Base-by-base conservation (phyloP, 2,888 invertebrate species). In the Ligdia adustata region DNA sequence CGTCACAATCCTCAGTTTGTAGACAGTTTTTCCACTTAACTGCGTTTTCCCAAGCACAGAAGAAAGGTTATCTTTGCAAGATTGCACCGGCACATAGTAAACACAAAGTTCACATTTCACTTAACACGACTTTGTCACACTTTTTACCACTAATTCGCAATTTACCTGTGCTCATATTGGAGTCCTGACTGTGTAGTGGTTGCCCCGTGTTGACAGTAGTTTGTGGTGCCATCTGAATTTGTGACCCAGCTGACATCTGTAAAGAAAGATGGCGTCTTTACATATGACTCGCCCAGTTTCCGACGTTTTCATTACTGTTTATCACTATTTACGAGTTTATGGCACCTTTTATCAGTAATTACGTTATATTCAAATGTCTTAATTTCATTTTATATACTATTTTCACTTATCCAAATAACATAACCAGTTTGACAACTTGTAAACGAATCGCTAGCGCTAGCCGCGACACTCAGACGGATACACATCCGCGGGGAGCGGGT, bases 141-240 rank as follows among this genome's bases (percentile, higher is more conserved):
- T 81, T 75, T 75, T 73, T 74, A 73, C 61, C 87, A 87, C 86
- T 68, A 79, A 79, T 74, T 77, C 82, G 79, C 80, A 71, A 89
- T 91, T 92, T 91, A 96, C 95, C 95, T 93, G 97, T 97, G 94
- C 97, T 98, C 95, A 97, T 96, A 93, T 98, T 98, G 92, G 98
- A 98, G 94, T 97, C 97, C 93, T 97, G 97, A 94, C 94, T 97
- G 93, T 96, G 95, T 91, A 93, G 93, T 91, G 95, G 93, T 93
- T 95, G 95, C 84, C 91, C 91, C 78, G 94, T 93, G 93, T 93
- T 94, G 92, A 95, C 93, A 91, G 95, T 95, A 90, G 96, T 95
- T 94, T 97, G 96, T 91, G 97, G 96, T 95, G 97, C 97, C 96
- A 97, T 96, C 95, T 97, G 97, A 95, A 97, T 94, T 94, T 97